Evolutionary conservation across 1,140 invertebrate species (phyloP), one percentile per base, ranked within the genome.

Genomic region (Spodoptera litura): DNA sequence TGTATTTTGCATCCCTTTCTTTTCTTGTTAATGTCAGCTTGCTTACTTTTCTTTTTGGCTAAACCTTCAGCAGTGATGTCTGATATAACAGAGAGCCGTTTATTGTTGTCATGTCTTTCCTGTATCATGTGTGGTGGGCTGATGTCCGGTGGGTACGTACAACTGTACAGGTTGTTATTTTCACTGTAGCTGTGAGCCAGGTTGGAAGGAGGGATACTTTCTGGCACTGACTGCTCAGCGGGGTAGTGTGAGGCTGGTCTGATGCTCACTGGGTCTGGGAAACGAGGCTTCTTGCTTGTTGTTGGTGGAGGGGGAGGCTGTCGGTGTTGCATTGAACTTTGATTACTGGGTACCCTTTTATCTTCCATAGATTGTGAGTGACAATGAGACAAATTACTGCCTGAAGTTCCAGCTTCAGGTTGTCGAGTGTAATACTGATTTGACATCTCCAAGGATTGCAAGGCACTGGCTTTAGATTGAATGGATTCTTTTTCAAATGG

Each of bases 401-500:
- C 89, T 4, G 90, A 90, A 35, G 85, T 86, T 5, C 87, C 81
- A 10, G 87, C 78, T 75, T 90, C 89, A 52, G 78, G 35, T 51
- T 82, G 64, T 52, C 87, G 85, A 15, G 82, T 72, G 51, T 88
- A 92, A 73, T 90, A 93, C 78, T 93, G 91, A 52, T 88, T 92
- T 11, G 93, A 93, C 38, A 91, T 82, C 80, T 94, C 91, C 76
- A 91, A 91, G 31, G 90, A 87, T 62, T 91, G 79, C 35, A 94
- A 73, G n/a, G 93, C 93, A 89, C 89, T 92, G 15, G 90, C 88
- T 87, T 93, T 93, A 9, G 93, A 94, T 73, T 94, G 91, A 12
- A 94, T 94, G 35, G 88, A 85, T 66, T 94, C 93, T 76, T 93
- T 93, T 76, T 94, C 92, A 88, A 94, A 94, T 27, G 93, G 93